A percentile compares a stretch with the other conserved stretches of the same genome.
Conservation (phyloP, 35 echinoderm and acorn worm genomes). For the Ptychodera flava region DNA sequence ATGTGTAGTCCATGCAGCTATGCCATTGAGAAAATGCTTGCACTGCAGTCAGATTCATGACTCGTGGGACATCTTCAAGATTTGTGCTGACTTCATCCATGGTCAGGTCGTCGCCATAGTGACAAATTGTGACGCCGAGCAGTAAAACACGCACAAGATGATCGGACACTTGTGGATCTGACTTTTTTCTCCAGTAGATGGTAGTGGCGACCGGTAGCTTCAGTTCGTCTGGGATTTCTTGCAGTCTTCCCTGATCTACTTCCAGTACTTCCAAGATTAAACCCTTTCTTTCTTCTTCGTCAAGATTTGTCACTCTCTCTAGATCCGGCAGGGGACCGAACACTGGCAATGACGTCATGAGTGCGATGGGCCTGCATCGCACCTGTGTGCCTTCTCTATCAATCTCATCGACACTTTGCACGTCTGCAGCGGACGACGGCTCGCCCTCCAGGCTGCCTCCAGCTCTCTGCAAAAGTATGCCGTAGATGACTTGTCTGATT, state of each 20-base stretch:
- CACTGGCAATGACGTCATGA: too few species aligned
- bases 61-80: neutral
- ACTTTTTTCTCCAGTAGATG: constrained; percentile 11
- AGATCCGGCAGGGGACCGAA: neutral
- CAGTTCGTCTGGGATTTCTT: neutral
- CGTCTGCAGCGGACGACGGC: neutral
- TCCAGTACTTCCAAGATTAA: neutral
- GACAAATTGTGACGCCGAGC: neutral
- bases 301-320: neutral
- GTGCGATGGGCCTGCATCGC: neutral
- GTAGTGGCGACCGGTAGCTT: constrained; percentile 3
- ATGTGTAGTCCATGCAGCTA: neutral
- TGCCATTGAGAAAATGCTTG: constrained; percentile 9
- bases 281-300: neutral
- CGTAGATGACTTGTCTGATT: neutral
- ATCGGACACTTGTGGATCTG: neutral
- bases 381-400: constrained; percentile 2
- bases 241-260: neutral
- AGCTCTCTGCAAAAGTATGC: neutral
- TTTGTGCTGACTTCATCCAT: neutral
- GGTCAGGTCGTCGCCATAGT: neutral
- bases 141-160: neutral
- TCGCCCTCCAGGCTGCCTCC: neutral
- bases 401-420: neutral
- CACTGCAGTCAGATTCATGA: neutral